These are phyloP conservation scores for Lordiphosa clarofinis DNA, from an alignment of 1,140 invertebrate species.

Conservation along the genomic window DNA sequence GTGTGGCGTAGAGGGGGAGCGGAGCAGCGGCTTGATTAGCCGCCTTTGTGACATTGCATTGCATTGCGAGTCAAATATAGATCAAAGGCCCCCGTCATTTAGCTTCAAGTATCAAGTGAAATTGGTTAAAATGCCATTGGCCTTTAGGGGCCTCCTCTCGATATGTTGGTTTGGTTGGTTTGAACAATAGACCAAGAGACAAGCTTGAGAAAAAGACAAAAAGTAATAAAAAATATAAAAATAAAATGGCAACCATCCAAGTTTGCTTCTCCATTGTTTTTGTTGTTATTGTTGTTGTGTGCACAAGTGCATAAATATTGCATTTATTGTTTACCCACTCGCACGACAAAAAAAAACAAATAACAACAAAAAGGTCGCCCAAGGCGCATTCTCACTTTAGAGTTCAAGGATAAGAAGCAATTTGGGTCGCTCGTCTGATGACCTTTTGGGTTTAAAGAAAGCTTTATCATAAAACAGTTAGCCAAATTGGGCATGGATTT, in stretches of 20 bases:
- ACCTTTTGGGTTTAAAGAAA: not conserved
- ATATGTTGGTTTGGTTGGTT: not conserved
- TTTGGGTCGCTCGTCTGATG: conserved; percentile 3
- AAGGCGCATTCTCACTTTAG: conserved; percentile 10
- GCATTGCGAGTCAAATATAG: conserved; percentile 6
- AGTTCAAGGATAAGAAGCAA: conserved; percentile 22
- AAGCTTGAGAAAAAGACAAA: not conserved
- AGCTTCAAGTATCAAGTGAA: conserved; percentile 10
- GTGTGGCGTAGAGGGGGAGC: no score
- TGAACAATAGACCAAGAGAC: conserved; percentile 7
- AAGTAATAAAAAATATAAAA: conserved; percentile 5
- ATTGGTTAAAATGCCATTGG: conserved; percentile 14
- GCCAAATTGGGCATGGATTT: no score
- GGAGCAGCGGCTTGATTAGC: not conserved
- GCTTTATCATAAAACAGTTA: no score
- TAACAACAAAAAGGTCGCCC: conserved; percentile 7
- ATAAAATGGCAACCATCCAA: conserved; percentile 11
- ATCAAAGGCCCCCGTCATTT: conserved; percentile 2
- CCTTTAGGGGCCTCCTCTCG: conserved; percentile 2
- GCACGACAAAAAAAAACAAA: not conserved
- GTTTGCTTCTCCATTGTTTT: not conserved
- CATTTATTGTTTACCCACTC: conserved; percentile 18
- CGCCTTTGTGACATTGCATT: conserved; percentile 6
- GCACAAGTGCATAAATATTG: conserved; percentile 30
- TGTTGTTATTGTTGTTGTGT: conserved; percentile 4